Evolutionary conservation across 1,140 invertebrate species (phyloP).

Genomic region (Leucophenga varia): DNA sequence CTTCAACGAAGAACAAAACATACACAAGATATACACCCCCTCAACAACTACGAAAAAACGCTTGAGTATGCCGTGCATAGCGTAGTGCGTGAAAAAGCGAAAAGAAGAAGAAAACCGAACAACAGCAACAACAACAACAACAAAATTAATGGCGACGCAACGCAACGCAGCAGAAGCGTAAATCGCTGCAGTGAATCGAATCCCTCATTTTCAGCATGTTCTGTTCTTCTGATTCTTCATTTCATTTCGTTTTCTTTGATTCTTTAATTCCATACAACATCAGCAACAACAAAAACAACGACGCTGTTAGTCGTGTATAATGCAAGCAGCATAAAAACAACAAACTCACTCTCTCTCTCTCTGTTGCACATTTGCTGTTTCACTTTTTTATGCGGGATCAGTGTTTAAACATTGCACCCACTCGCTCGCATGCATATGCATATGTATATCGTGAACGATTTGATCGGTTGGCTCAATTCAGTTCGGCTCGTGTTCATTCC

Average conservation of each 20-base stretch:
- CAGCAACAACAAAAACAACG: too few relatives aligned
- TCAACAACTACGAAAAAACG: too few relatives aligned
- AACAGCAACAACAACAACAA: conserved; percentile 4
- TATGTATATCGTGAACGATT: too few relatives aligned
- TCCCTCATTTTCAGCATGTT: conserved; percentile 24
- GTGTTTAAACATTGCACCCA: conserved; percentile 49
- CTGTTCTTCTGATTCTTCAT: conserved; percentile 33
- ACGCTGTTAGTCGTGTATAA: too few relatives aligned
- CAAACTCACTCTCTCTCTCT: conserved; percentile 30
- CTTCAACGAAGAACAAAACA: conserved; percentile 48
- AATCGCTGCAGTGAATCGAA: conserved; percentile 27
- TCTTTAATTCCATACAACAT: conserved; percentile 28
- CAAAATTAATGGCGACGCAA: not conserved
- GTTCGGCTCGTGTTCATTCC: not conserved
- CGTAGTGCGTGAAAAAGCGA: not conserved
- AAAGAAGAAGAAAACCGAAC: not conserved
- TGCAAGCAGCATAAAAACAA: conserved; percentile 23
- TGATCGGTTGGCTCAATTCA: too few relatives aligned
- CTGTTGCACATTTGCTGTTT: too few relatives aligned
- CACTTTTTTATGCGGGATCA: conserved; percentile 32
- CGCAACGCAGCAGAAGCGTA: too few relatives aligned
- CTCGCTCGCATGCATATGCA: too few relatives aligned
- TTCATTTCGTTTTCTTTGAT: conserved; percentile 27
- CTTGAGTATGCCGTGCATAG: conserved; percentile 18
- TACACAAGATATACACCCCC: too few relatives aligned